Percentiles rank a stretch among this genome's conserved stretches.
phyloP scores from a whole-genome alignment of 2,888 invertebrate species.

The Ophraella communa region DNA sequence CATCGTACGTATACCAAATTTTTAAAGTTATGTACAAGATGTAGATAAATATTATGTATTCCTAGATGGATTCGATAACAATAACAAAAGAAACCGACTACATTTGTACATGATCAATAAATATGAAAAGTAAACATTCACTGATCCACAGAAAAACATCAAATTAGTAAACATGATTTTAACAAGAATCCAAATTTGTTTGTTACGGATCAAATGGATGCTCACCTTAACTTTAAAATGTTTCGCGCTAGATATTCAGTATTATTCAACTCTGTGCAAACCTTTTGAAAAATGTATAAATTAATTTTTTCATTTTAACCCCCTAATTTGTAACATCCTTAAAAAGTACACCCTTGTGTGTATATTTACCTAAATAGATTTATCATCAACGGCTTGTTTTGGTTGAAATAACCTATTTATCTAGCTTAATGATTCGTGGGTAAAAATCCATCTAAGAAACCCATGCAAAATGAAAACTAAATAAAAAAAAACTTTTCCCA shows the following conservation, averaged over 20 bases:
- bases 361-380: not conserved
- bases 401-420: not conserved
- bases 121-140: too few relatives aligned
- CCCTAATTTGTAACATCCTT: not conserved
- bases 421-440: not conserved
- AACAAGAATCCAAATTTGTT: too few relatives aligned
- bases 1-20: conserved; percentile 61
- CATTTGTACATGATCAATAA: not conserved
- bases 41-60: conserved; percentile 34
- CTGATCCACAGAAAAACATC: too few relatives aligned
- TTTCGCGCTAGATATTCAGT: not conserved
- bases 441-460: conserved; percentile 29
- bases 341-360: not conserved
- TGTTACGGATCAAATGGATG: too few relatives aligned
- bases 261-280: too few relatives aligned
- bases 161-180: too few relatives aligned
- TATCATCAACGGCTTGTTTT: not conserved
- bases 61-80: conserved; percentile 10
- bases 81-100: not conserved
- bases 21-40: conserved; percentile 53
- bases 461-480: conserved; percentile 48
- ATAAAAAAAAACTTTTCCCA: conserved; percentile 44
- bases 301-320: too few relatives aligned
- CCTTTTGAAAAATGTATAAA: too few relatives aligned
- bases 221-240: not conserved